phyloP scores from a whole-genome alignment of 2,888 invertebrate species.

The Diabrotica balteata region DNA sequence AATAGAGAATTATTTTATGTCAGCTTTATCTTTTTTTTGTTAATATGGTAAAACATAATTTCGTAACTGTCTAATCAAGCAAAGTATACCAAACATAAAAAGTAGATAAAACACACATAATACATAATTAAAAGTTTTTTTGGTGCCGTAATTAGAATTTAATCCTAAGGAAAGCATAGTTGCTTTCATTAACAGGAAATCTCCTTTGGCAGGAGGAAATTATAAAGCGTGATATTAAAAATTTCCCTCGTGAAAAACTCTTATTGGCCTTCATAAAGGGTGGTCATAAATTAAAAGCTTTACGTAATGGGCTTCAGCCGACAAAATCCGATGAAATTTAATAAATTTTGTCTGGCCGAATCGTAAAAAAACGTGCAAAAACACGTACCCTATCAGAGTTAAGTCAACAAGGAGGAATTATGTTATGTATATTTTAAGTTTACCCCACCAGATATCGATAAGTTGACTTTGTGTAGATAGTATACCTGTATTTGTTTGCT shows the following conservation, averaged over 20 bases:
- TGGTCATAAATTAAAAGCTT: constrained; percentile 26
- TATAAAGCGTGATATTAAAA: constrained; percentile 37
- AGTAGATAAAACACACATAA: constrained; percentile 10
- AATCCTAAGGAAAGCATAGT: constrained; percentile 22
- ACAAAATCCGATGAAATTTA: constrained; percentile 18
- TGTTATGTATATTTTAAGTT: too few relatives aligned
- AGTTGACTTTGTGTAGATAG: too few relatives aligned
- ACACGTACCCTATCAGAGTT: too few relatives aligned
- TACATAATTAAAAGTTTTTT: constrained; percentile 25
- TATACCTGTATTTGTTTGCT: too few relatives aligned
- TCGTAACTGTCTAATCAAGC: neutral
- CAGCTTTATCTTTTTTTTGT: too few relatives aligned
- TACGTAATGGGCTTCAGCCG: constrained; percentile 9
- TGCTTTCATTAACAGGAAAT: constrained; percentile 23
- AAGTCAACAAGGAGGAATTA: too few relatives aligned
- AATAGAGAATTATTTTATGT: too few relatives aligned
- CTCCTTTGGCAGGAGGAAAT: constrained; percentile 32
- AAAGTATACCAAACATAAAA: constrained; percentile 1
- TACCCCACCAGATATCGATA: too few relatives aligned
- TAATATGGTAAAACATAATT: too few relatives aligned
- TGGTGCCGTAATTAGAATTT: constrained; percentile 22
- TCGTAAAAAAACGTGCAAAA: too few relatives aligned
- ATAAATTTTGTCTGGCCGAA: constrained; percentile 7
- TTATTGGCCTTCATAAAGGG: constrained; percentile 24
- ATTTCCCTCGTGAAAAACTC: constrained; percentile 23